Base-by-base conservation (phyloP, 2,888 invertebrate species). In the Andrena minutula region DNA sequence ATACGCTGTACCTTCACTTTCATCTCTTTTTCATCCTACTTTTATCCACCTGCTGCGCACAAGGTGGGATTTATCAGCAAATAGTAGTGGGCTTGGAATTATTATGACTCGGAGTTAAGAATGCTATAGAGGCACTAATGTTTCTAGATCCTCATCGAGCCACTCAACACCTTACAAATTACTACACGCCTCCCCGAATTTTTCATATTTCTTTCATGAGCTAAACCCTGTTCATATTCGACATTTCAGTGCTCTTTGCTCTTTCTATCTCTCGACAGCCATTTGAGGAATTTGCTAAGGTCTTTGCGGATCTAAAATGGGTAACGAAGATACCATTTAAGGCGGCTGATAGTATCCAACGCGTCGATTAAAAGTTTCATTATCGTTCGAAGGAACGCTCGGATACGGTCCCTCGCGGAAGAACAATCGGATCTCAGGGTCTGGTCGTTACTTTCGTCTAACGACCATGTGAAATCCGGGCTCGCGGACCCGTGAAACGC, bases 361-460 rank as follows among this genome's bases (percentile, higher is more conserved):
- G 61, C 71, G 60, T 28, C 49, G 28, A 71, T 75, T 63, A 63
- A 63, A 69, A 26, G 53, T 63, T 61, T 49, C 26, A 60, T 77
- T 51, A 66, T 73, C 49, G 63, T 56, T 12, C 41, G 63, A 32
- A 41, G 20, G 7, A 63, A 64, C 56, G 76, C 35, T 69, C 47
- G 47, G 53, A 20, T n/a, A 61, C 75, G 49, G 49, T 76, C 41
- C 26, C 35, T 35, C 72, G 72, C 72, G 51, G 61, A 58, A 61
- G 26, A 79, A 75, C 79, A 75, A 60, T 73, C 65, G 51, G 51
- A 20, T 51, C 41, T 30, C 12, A 23, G 26, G 51, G 12, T 47
- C 28, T 47, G 74, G 32, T 71, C 74, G 60, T 79, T 76, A 84
- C 66, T 69, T 78, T 78, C 58, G 23, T 70, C 78, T 75, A 75